A percentile compares a stretch with the other conserved stretches of the same genome.
Evolutionary conservation across 2,888 invertebrate species (phyloP).

Genomic region (Cryptocephalus primarius): DNA sequence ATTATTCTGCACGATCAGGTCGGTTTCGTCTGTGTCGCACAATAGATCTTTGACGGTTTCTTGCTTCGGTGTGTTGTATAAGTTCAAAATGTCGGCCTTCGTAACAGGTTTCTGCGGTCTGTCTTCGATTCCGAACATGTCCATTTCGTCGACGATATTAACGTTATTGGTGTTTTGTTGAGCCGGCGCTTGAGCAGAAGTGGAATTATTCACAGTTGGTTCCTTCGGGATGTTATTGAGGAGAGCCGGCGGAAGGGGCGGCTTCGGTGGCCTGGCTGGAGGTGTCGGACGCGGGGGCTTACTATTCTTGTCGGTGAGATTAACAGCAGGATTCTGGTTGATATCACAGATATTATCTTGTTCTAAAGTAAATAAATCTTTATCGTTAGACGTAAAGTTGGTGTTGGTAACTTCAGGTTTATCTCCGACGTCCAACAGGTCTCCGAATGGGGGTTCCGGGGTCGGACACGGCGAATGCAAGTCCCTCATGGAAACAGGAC

Average conservation of each 20-base stretch:
- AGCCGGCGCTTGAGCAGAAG: conserved; percentile 3
- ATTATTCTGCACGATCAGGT: conserved; percentile 4
- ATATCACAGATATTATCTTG: conserved; percentile 30
- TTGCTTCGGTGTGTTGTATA: conserved; percentile 28
- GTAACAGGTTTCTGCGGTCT: conserved; percentile 32
- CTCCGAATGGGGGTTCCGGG: conserved; percentile 52
- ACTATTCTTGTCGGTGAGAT: conserved; percentile 30
- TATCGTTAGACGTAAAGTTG: neutral
- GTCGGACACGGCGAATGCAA: conserved; percentile 79
- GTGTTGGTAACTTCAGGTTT: conserved; percentile 7
- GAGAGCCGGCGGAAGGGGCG: conserved; percentile 25
- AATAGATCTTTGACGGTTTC: conserved; percentile 16
- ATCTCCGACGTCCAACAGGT: conserved; percentile 52
- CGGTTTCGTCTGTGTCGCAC: conserved; percentile 15
- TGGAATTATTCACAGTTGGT: conserved; percentile 1
- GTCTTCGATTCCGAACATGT: conserved; percentile 31
- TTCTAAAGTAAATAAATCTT: conserved; percentile 8
- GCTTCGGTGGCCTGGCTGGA: conserved; percentile 25
- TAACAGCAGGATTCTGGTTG: conserved; percentile 34
- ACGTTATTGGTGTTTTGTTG: conserved; percentile 1
- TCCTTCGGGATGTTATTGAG: conserved; percentile 16
- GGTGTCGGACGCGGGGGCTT: conserved; percentile 21
- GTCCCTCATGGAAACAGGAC: conserved; percentile 73
- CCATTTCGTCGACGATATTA: conserved; percentile 17
- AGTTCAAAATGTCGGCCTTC: conserved; percentile 34